phyloP scores from a whole-genome alignment of 2,888 invertebrate species.

The Anagyrus pseudococci region DNA sequence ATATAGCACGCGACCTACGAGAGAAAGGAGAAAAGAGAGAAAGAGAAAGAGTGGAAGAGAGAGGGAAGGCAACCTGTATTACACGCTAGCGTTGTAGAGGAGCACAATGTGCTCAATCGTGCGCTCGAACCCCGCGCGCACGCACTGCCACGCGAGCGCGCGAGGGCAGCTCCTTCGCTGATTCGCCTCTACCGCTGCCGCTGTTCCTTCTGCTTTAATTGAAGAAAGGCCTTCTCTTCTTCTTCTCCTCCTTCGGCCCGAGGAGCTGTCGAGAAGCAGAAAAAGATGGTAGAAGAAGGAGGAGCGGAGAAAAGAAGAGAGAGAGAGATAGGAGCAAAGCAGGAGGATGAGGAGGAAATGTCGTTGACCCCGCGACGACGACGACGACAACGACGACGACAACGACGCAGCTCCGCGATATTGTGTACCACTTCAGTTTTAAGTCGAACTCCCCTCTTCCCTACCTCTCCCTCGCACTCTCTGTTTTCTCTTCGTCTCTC shows the following conservation, averaged over 20 bases:
- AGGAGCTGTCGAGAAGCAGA: constrained; percentile 16
- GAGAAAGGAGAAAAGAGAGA: too few species aligned
- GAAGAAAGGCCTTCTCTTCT: constrained; percentile 45
- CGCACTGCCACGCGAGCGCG: too few species aligned
- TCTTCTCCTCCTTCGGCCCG: not conserved
- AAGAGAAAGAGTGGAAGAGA: too few species aligned
- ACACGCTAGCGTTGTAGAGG: constrained; percentile 37
- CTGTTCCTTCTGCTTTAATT: constrained; percentile 51
- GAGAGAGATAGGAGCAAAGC: constrained; percentile 34
- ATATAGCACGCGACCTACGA: constrained; percentile 4
- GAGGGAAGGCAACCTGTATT: constrained; percentile 33
- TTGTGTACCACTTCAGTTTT: constrained; percentile 59
- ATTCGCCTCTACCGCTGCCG: constrained; percentile 22
- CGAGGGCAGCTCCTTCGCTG: too few species aligned
- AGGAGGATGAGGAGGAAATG: constrained; percentile 47
- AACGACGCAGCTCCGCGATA: constrained; percentile 47
- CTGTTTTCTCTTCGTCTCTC: not conserved
- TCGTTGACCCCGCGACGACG: constrained; percentile 57
- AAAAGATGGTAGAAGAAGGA: constrained; percentile 25
- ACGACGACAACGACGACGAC: constrained; percentile 47
- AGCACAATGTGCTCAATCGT: constrained; percentile 52
- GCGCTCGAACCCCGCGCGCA: constrained; percentile 34
- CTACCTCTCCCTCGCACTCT: not conserved
- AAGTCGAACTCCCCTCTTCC: constrained; percentile 46
- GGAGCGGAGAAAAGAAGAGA: constrained; percentile 5